Evolutionary conservation across 2,797 vertebrate species (phyloP).

Genomic region (Vespertilio murinus): DNA sequence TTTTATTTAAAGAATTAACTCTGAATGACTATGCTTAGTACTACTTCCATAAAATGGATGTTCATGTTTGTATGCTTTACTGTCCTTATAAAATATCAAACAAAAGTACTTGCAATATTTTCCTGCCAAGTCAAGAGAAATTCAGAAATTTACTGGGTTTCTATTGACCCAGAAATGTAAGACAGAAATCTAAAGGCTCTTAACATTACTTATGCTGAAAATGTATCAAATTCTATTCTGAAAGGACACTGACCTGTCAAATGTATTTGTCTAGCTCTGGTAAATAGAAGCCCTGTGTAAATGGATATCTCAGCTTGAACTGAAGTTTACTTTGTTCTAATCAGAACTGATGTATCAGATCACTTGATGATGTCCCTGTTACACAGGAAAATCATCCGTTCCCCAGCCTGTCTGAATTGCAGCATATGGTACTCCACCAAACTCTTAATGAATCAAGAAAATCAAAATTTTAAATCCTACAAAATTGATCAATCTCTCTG

Average conservation of each 20-base stretch:
- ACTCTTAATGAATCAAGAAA: slow-evolving; percentile 44
- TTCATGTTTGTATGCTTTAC: background rate
- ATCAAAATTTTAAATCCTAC: background rate
- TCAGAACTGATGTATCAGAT: slow-evolving; percentile 76
- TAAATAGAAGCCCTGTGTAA: slow-evolving; percentile 72
- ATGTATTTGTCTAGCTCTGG: slow-evolving; percentile 58
- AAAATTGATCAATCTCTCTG: slow-evolving; percentile 35
- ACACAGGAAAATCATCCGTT: slow-evolving; percentile 52
- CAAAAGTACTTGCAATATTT: slow-evolving; percentile 49
- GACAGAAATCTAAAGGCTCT: slow-evolving; percentile 65
- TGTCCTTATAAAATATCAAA: slow-evolving; percentile 32
- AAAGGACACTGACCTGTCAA: slow-evolving; percentile 74
- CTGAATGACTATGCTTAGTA: background rate
- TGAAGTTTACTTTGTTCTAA: slow-evolving; percentile 78
- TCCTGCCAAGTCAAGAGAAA: slow-evolving; percentile 37
- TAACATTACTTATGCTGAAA: slow-evolving; percentile 71
- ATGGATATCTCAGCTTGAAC: slow-evolving; percentile 67
- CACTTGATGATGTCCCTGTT: slow-evolving; percentile 62
- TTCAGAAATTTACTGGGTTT: slow-evolving; percentile 48
- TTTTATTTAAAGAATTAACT: slow-evolving; percentile 33
- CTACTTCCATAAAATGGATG: background rate
- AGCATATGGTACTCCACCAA: slow-evolving; percentile 50
- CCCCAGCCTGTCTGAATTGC: background rate
- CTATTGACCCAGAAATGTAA: slow-evolving; percentile 61
- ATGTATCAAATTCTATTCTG: slow-evolving; percentile 67